phyloP scores from a whole-genome alignment of 2,797 vertebrate species.

The Paramormyrops hopkinsi region DNA sequence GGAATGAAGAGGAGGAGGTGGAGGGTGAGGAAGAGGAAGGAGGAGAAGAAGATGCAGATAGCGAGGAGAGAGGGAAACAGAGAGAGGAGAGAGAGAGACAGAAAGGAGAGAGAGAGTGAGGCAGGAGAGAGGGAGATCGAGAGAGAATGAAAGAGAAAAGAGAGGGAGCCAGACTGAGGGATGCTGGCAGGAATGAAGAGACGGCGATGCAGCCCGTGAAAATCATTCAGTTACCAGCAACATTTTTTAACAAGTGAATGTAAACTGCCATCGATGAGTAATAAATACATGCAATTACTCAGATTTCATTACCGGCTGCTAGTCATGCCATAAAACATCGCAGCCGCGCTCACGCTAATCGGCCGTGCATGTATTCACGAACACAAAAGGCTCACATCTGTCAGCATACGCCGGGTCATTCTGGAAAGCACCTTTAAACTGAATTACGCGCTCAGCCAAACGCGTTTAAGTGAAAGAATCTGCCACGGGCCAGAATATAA shows the following conservation, averaged over 20 bases:
- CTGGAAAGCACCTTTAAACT: neutral
- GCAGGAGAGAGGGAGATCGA: neutral
- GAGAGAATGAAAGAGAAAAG: neutral
- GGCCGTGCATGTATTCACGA: neutral
- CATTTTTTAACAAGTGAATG: neutral
- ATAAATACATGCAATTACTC: slow-evolving; percentile 4
- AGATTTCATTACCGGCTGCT: neutral
- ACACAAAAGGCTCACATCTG: slow-evolving; percentile 5
- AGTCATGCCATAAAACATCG: neutral
- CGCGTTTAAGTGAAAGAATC: neutral
- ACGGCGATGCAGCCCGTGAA: neutral
- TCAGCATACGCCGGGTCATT: neutral
- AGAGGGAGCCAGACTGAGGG: neutral
- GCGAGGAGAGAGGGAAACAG: neutral
- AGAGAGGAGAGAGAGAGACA: neutral
- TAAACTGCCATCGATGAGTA: neutral
- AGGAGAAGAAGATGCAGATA: neutral
- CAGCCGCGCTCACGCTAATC: neutral
- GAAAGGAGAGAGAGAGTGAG: neutral
- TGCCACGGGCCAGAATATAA: neutral
- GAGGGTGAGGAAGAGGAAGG: neutral
- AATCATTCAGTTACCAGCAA: neutral
- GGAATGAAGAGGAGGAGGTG: neutral
- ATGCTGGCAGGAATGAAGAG: neutral
- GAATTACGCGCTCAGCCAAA: neutral